Evolutionary conservation across 2,888 invertebrate genomes (phyloP).

Genomic region (Troilus luridus): DNA sequence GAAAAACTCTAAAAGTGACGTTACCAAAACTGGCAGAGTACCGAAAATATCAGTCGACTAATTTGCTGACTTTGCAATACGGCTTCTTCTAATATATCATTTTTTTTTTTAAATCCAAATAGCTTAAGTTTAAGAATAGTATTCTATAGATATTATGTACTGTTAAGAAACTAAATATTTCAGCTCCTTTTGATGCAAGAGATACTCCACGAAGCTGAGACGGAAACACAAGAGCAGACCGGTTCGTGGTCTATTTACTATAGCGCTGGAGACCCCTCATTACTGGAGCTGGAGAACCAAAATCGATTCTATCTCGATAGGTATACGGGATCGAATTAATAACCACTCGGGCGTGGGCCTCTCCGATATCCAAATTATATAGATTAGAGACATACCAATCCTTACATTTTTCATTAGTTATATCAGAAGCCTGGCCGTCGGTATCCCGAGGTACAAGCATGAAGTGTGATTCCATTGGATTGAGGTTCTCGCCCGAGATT

Average conservation of each 20-base stretch:
- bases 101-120: too few species aligned
- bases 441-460: background rate
- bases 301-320: slow-evolving; percentile 37
- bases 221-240: background rate
- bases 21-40: too few species aligned
- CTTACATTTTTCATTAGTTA: slow-evolving; percentile 28
- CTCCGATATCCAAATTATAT: slow-evolving; percentile 24
- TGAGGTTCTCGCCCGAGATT: background rate
- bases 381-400: slow-evolving; percentile 37
- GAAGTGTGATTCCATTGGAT: background rate
- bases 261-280: slow-evolving; percentile 18
- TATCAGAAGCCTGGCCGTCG: background rate
- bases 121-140: too few species aligned
- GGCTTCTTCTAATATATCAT: too few species aligned
- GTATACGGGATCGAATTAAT: slow-evolving; percentile 1
- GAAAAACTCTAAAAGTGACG: too few species aligned
- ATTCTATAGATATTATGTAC: too few species aligned
- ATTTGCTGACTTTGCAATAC: too few species aligned
- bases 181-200: background rate
- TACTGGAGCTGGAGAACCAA: slow-evolving; percentile 20
- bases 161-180: too few species aligned
- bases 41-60: too few species aligned
- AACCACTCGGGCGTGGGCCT: background rate
- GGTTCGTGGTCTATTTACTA: slow-evolving; percentile 39
- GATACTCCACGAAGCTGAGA: background rate